Evolutionary conservation across 2,888 invertebrate species (phyloP), one percentile per base, ranked within the genome.

Genomic region (Lissocephala sabroskyi): DNA sequence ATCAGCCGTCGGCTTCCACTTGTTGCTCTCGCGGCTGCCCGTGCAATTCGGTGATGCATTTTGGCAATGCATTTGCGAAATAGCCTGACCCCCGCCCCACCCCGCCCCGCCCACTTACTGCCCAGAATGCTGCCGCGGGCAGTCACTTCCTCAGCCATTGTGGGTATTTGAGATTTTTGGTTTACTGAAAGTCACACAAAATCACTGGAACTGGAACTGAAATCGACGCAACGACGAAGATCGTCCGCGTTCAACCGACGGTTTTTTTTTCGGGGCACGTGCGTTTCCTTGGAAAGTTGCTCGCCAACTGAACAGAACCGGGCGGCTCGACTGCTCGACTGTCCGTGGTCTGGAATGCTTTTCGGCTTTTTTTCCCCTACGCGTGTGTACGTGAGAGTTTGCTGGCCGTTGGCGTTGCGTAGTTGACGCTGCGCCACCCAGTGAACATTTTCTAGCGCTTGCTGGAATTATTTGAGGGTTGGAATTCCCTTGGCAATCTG

Each of bases 71-170:
- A 56, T 16, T 60, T 45, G 19, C 44, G 63, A 36, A 57, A 61
- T 10, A 1, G 2, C 3, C 23, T 23, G 7, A 23, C 3, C 4
- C 23, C 23, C 4, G n/a, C n/a, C n/a, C n/a, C n/a, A n/a, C n/a
- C n/a, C 11, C 13, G 30, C 10, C n/a, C 9, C 29, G 2, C 3
- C 17, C 56, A 88, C 88, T 88, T 84, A 89, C 88, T 86, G 81
- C 87, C 88, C 61, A 88, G 84, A 65, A 88, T 66, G 78, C 87
- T 88, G 82, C 88, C 89, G 74, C 79, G 87, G 1, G 88, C 86
- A 28, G 86, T 86, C 60, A 88, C 87, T 67, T 87, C 87, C 84
- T 88, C 87, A 57, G 74, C 78, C 79, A 81, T 84, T 30, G 3
- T 33, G 4, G 13, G 32, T 16, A 2, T 37, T 17, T n/a, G n/a